These are phyloP conservation scores for Scomberomorus guttatus DNA, from an alignment of 2,797 vertebrate species.

Conservation along the genomic window DNA sequence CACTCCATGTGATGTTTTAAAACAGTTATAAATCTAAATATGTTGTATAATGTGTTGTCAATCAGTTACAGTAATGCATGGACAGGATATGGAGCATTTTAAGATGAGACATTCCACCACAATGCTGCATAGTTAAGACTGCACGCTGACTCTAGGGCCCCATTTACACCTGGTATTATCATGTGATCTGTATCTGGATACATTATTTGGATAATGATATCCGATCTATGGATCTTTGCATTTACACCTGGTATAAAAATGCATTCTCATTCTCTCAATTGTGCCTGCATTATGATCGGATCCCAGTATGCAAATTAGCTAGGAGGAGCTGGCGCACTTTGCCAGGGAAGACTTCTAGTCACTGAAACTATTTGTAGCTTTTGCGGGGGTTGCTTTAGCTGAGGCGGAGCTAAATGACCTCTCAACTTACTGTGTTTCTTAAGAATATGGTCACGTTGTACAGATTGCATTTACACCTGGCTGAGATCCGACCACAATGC, in stretches of 20 bases:
- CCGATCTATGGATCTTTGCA: background rate
- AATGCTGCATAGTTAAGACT: constrained; percentile 41
- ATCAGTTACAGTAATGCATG: constrained; percentile 34
- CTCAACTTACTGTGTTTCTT: too few relatives aligned
- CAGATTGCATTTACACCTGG: too few relatives aligned
- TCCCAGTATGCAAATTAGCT: too few relatives aligned
- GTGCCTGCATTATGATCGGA: background rate
- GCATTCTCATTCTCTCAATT: background rate
- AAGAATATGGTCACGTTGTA: too few relatives aligned
- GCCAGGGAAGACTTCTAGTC: too few relatives aligned
- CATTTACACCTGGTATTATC: background rate
- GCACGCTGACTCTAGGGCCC: constrained; percentile 22
- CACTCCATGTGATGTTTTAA: constrained; percentile 21
- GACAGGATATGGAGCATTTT: constrained; percentile 35
- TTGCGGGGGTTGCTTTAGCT: too few relatives aligned
- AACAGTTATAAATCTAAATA: constrained; percentile 5
- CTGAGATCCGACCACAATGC: too few relatives aligned
- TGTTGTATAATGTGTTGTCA: constrained; percentile 32
- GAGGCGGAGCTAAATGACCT: too few relatives aligned
- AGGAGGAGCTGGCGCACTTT: too few relatives aligned
- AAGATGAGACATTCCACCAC: constrained; percentile 21
- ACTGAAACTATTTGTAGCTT: too few relatives aligned
- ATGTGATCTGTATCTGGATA: background rate
- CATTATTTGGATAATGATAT: background rate
- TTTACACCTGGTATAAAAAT: background rate